Base-by-base conservation (phyloP, 2,888 invertebrate species). In the Acronicta leporina region DNA sequence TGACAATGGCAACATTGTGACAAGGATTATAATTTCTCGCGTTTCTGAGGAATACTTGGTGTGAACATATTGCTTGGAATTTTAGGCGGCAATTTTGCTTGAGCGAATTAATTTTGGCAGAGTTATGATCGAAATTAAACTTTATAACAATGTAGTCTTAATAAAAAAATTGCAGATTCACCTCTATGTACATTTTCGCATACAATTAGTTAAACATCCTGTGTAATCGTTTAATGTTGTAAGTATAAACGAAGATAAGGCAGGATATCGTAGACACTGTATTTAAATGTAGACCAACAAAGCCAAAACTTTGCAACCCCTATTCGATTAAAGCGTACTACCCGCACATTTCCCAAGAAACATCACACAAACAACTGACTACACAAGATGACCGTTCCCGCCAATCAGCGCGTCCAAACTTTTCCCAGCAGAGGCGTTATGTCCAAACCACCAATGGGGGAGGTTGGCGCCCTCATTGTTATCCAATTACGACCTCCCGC, bases 401-500 rank as follows among this genome's bases (percentile, higher is more conserved):
- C 76, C 73, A 72, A 75, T 72, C 78, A 74, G 68, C 57, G 56
- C 67, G 70, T 71, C 68, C 64, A 66, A 76, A 80, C 60, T 77
- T 77, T 76, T 75, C 78, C 74, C 81, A 83, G 76, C 70, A 73
- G 76, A 77, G 79, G 84, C 83, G 80, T 80, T 75, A 84, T 81
- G 86, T 84, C 86, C 83, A 81, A 83, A 80, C 82, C 80, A 81
- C 86, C 83, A 83, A 84, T 81, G 91, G 91, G 91, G 86, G 91
- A 91, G 88, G 90, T 87, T 85, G 85, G 85, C 88, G 88, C 92
- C 92, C 90, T 88, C 91, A 92, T 94, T 92, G 93, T 94, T 93
- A 94, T 93, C 94, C 93, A 93, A 94, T 94, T 94, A 94, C 88
- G 89, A 83, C 87, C 88, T 90, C 92, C 92, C 90, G 92, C 90